Base-by-base conservation (phyloP, 2,888 invertebrate species). In the Villa cingulata region DNA sequence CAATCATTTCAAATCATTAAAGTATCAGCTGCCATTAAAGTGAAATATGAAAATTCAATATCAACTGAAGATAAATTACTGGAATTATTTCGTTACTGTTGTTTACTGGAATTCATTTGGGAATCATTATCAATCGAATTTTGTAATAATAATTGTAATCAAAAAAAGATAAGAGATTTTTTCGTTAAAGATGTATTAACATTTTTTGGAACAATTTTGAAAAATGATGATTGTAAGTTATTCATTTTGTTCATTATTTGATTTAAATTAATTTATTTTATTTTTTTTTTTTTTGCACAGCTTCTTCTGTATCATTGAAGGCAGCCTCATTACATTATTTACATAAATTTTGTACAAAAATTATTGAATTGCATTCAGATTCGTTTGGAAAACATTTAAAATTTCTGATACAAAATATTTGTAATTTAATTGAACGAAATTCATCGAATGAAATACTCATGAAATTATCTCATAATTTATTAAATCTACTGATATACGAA, bases 81-180 rank as follows among this genome's bases (percentile, higher is more conserved):
- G 15, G 48, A 52, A 10, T 62, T 65, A 42, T 63, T 60, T 34
- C 53, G 56, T 15, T 63, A 60, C 48, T 61, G 61, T 42, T 48
- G 46, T 12, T 50, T 63, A 10, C 55, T 59, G 1, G 57, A 63
- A 44, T 54, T 62, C 16, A 53, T 63, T 1, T 52, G 61, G 3
- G 59, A 63, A 15, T 53, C 59, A 1, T 51, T 55, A 15, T 14
- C 51, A 0, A 48, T 37, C 5, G 20, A 17, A 16, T 42, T 41
- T 23, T 5, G 3, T 14, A 20, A 17, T 2, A 23, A 20, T 4
- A 37, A 43, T n/a, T n/a, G n/a, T n/a, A n/a, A n/a, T 16, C 23
- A 36, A 20, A 3, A 5, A 32, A 32, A 5, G 12, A 12, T 32
- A 12, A 9, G 29, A 32, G 12, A 32, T 32, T 32, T 32, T 12